phyloP scores from a whole-genome alignment of 2,113 vertebrate genomes.

The Microtus montanus region DNA sequence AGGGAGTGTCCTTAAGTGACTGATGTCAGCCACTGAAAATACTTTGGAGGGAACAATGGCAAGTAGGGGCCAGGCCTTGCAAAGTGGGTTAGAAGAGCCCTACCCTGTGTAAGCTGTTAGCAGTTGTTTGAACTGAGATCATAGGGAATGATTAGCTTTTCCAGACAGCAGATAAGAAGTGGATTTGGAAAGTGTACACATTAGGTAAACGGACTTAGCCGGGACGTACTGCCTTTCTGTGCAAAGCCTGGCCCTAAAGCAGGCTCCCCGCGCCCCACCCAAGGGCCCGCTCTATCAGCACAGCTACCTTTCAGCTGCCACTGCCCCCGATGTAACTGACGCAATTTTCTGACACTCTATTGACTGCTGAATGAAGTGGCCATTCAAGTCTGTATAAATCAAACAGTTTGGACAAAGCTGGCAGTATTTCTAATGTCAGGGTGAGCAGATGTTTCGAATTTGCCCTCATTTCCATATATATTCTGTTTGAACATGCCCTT shows the following conservation, averaged over 20 bases:
- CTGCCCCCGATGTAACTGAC: constrained; percentile 77
- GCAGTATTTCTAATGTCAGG: constrained; percentile 87
- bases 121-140: constrained; percentile 49
- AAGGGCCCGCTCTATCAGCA: background rate
- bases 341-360: constrained; percentile 85
- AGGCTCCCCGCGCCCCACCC: background rate
- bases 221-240: constrained; percentile 63
- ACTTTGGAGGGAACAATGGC: constrained; percentile 56
- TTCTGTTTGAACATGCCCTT: constrained; percentile 89
- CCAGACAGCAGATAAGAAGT: constrained; percentile 73
- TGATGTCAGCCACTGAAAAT: background rate
- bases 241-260: constrained; percentile 38
- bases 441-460: constrained; percentile 94
- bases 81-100: background rate
- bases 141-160: constrained; percentile 67
- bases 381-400: constrained; percentile 89
- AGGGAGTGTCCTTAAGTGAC: background rate
- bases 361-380: constrained; percentile 85
- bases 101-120: background rate
- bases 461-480: constrained; percentile 93
- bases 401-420: constrained; percentile 85
- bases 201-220: constrained; percentile 62
- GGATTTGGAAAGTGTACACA: constrained; percentile 72
- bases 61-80: background rate
- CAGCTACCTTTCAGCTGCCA: constrained; percentile 65